Conservation (phyloP, 1,140 invertebrate genomes). For the Calosoma granatense region DNA sequence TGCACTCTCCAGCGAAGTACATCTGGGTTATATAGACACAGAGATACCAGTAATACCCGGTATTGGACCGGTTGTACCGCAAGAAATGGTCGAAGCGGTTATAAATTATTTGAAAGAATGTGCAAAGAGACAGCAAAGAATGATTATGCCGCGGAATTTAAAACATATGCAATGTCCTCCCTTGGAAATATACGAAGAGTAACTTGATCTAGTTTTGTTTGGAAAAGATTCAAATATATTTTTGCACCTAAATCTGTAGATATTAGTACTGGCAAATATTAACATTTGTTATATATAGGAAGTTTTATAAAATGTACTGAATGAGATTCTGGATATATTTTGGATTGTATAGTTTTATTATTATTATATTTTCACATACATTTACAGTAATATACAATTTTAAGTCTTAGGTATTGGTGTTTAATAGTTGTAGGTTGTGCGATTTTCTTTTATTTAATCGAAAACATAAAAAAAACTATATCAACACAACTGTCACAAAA, state of each 20-base stretch:
- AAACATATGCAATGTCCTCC: slow-evolving; percentile 47
- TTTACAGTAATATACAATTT: neutral
- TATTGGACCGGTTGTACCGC: slow-evolving; percentile 41
- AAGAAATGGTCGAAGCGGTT: slow-evolving; percentile 36
- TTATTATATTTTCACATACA: neutral
- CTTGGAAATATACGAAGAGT: slow-evolving; percentile 30
- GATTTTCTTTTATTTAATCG: too few relatives aligned
- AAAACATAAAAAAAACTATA: too few relatives aligned
- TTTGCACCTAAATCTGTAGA: neutral
- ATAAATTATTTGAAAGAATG: slow-evolving; percentile 38
- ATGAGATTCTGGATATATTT: neutral
- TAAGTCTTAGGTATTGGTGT: neutral
- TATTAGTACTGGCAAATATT: neutral
- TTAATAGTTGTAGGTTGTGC: too few relatives aligned
- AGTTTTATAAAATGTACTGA: neutral
- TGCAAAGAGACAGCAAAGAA: slow-evolving; percentile 39
- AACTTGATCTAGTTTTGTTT: neutral
- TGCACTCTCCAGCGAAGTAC: neutral
- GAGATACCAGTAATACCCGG: slow-evolving; percentile 43
- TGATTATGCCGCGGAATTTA: slow-evolving; percentile 50
- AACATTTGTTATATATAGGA: neutral
- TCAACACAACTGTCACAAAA: too few relatives aligned
- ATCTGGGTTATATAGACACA: neutral
- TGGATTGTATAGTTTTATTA: too few relatives aligned
- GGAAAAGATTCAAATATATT: neutral